phyloP scores from a whole-genome alignment of 2,113 vertebrate genomes.

The Hippocampus barbouri region DNA sequence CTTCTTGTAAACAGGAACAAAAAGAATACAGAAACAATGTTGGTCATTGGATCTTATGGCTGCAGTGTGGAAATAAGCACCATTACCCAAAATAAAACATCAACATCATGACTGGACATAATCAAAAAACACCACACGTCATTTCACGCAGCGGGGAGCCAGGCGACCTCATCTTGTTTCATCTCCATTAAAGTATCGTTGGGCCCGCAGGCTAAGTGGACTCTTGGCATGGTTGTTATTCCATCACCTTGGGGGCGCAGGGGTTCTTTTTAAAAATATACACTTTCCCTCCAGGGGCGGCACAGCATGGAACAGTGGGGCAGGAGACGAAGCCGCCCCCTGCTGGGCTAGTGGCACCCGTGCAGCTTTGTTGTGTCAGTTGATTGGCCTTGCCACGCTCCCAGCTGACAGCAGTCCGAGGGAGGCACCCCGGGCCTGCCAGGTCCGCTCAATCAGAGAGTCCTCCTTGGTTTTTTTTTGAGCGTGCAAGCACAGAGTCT shows the following conservation, averaged over 20 bases:
- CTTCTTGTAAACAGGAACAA: not conserved
- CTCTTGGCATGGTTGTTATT: conserved; percentile 64
- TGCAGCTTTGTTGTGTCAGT: conserved; percentile 63
- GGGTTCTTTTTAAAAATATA: conserved; percentile 66
- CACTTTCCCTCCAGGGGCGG: conserved; percentile 54
- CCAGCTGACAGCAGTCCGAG: conserved; percentile 74
- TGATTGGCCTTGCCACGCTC: conserved; percentile 68
- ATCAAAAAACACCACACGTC: conserved; percentile 58
- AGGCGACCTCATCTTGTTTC: conserved; percentile 51
- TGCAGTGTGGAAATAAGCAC: conserved; percentile 16
- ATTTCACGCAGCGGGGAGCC: conserved; percentile 56
- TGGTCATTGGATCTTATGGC: conserved; percentile 38
- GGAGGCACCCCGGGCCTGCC: conserved; percentile 77
- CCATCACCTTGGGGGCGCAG: conserved; percentile 64
- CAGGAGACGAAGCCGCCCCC: conserved; percentile 72
- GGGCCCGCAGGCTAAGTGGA: conserved; percentile 56
- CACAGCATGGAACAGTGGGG: conserved; percentile 57
- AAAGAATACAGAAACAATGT: not conserved
- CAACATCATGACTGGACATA: conserved; percentile 26
- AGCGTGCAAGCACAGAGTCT: conserved; percentile 25
- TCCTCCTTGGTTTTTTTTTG: conserved; percentile 25
- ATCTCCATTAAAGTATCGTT: conserved; percentile 66
- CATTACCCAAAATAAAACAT: conserved; percentile 49
- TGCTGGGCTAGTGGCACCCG: conserved; percentile 74
- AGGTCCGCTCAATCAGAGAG: conserved; percentile 77